Percentiles rank a stretch among this genome's conserved stretches.
phyloP scores from a whole-genome alignment of 2,113 vertebrate species.

The Cyprinodon brontotheroides region DNA sequence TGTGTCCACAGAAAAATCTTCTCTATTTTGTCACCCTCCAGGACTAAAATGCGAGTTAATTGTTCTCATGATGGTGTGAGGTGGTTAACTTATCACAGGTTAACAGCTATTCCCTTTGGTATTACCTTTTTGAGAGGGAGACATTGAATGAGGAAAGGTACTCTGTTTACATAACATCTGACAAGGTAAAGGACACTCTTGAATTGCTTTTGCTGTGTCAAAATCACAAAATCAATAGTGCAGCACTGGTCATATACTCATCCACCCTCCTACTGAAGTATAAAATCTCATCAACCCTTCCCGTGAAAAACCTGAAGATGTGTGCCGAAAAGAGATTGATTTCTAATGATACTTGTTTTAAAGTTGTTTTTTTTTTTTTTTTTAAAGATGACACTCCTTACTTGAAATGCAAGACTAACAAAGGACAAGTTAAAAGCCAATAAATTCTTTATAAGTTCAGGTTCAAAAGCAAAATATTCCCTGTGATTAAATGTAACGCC shows the following conservation, averaged over 20 bases:
- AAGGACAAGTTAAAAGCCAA: too few relatives aligned
- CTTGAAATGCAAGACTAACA: neutral
- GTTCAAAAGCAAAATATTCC: too few relatives aligned
- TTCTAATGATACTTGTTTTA: neutral
- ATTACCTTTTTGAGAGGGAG: constrained; percentile 62
- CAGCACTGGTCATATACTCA: constrained; percentile 53
- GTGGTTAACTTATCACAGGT: constrained; percentile 73
- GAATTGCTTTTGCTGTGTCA: constrained; percentile 57
- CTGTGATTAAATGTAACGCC: too few relatives aligned
- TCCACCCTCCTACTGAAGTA: constrained; percentile 41
- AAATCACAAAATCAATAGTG: constrained; percentile 72
- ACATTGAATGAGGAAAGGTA: constrained; percentile 54
- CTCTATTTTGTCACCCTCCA: constrained; percentile 29
- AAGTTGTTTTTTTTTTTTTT: too few relatives aligned
- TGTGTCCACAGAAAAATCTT: constrained; percentile 26
- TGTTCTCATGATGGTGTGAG: constrained; percentile 76
- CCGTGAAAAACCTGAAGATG: constrained; percentile 10
- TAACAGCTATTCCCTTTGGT: constrained; percentile 71
- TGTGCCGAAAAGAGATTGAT: neutral
- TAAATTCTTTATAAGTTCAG: too few relatives aligned
- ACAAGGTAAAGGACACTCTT: constrained; percentile 63
- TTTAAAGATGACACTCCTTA: too few relatives aligned
- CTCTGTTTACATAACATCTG: constrained; percentile 68
- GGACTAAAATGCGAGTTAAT: constrained; percentile 67
- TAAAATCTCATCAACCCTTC: constrained; percentile 35